These are phyloP conservation scores for Hipposideros armiger DNA, from an alignment of 2,113 vertebrate species.

Conservation along the genomic window DNA sequence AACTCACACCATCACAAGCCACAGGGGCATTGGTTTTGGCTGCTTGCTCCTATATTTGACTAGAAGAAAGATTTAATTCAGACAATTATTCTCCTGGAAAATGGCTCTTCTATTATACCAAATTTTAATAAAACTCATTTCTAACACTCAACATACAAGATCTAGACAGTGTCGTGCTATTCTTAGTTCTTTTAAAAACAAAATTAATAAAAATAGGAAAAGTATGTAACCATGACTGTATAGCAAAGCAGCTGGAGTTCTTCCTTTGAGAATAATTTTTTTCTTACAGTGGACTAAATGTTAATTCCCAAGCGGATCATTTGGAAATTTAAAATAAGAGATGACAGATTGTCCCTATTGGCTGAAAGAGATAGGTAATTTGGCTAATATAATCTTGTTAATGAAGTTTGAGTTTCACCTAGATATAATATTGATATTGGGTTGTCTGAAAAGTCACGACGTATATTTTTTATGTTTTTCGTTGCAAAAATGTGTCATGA, in stretches of 20 bases:
- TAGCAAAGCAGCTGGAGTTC: conserved; percentile 32
- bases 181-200: conserved; percentile 14
- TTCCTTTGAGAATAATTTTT: conserved; percentile 30
- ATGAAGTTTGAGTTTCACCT: conserved; percentile 56
- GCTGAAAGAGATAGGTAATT: conserved; percentile 48
- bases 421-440: not conserved
- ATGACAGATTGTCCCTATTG: not conserved
- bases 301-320: conserved; percentile 18
- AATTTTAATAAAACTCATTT: conserved; percentile 22
- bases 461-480: too few species aligned
- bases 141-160: not conserved
- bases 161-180: not conserved
- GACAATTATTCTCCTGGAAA: conserved; percentile 12
- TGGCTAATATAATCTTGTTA: conserved; percentile 56
- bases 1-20: not conserved
- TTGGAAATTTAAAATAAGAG: conserved; percentile 41
- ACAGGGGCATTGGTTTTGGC: not conserved
- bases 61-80: not conserved
- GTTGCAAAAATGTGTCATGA: too few species aligned
- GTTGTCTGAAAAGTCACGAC: too few species aligned
- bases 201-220: conserved; percentile 24
- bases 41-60: not conserved
- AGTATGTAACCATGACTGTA: not conserved
- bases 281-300: not conserved
- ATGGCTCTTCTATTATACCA: not conserved